These are phyloP conservation scores for Oscarella lobularis DNA, from an alignment of 37 sponge, comb jelly and placozoan genomes.

Conservation along the genomic window DNA sequence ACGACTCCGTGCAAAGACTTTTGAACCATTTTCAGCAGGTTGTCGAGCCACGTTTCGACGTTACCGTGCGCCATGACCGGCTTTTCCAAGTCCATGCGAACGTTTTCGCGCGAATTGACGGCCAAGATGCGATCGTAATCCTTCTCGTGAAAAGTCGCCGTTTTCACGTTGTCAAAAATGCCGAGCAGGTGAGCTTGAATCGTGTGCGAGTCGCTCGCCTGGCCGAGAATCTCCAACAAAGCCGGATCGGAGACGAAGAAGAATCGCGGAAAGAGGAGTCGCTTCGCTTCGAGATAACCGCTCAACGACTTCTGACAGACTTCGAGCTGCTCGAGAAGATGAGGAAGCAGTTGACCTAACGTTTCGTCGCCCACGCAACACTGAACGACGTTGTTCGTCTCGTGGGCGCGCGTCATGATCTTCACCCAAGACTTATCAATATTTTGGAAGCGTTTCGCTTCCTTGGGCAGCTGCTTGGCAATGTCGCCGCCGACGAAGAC, in stretches of 20 bases:
- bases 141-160: slow-evolving; percentile 80
- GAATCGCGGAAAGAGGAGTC: slow-evolving; percentile 91
- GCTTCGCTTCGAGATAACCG: slow-evolving; percentile 92
- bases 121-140: slow-evolving; percentile 76
- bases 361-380: slow-evolving; percentile 98
- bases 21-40: slow-evolving; percentile 59
- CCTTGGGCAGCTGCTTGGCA: slow-evolving; percentile 98
- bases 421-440: slow-evolving; percentile 98
- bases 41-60: slow-evolving; percentile 88
- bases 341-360: slow-evolving; percentile 86
- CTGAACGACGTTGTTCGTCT: slow-evolving; percentile 79
- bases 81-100: slow-evolving; percentile 67
- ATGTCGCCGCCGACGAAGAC: slow-evolving; percentile 99
- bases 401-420: slow-evolving; percentile 91
- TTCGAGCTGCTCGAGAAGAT: slow-evolving; percentile 93
- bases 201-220: slow-evolving; percentile 96
- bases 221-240: slow-evolving; percentile 95
- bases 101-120: slow-evolving; percentile 67
- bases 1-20: slow-evolving; percentile 71
- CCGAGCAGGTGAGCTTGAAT: slow-evolving; percentile 88
- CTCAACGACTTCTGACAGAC: slow-evolving; percentile 95
- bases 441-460: slow-evolving; percentile 72
- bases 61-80: slow-evolving; percentile 86
- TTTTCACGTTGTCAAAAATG: slow-evolving; percentile 86
- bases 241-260: slow-evolving; percentile 98